Evolutionary conservation across 2,113 vertebrate genomes (phyloP), one percentile per base, ranked within the genome.

Genomic region (Mesoclemmys tuberculata): DNA sequence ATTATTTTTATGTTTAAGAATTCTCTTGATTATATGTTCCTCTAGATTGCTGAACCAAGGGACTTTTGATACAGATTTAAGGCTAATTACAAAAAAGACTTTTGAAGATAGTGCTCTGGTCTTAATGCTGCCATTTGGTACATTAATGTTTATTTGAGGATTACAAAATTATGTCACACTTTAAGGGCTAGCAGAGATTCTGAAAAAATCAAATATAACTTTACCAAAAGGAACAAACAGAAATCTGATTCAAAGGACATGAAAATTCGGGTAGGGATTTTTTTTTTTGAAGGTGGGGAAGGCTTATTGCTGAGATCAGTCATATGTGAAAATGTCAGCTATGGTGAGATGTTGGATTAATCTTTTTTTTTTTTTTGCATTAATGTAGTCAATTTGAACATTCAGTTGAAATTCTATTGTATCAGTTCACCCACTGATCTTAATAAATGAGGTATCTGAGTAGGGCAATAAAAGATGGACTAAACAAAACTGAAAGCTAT

Each of bases 131-230:
- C 82, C 64, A 54, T 86, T 68, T 93, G 90, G 22, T 21, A 54
- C 48, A 56, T 58, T 49, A 49, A 29, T 92, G 82, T 81, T 52
- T 80, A 46, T 78, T 92, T 87, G 85, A 55, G 22, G 90, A 41
- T 93, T 91, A 90, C 21, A 95, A 90, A 89, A 80, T 26, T 77
- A 87, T 88, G 80, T 88, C 75, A 44, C 84, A 90, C 55, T 93
- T 90, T 91, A 82, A 92, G 58, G 93, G 48, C 64, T 77, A 55
- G 41, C 85, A 48, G 44, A 71, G 44, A 61, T 77, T 92, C 46
- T 82, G 16, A 21, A 93, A 81, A 5, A 81, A 5, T 3, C 48
- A 85, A 80, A 92, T 80, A 1, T 9, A 56, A 89, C 80, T 97
- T 93, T 94, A 71, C 29, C 5, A 82, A 64, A 93, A 90, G 3